phyloP scores from a whole-genome alignment of 2,797 vertebrate genomes.

The Gymnopithys bicolor region DNA sequence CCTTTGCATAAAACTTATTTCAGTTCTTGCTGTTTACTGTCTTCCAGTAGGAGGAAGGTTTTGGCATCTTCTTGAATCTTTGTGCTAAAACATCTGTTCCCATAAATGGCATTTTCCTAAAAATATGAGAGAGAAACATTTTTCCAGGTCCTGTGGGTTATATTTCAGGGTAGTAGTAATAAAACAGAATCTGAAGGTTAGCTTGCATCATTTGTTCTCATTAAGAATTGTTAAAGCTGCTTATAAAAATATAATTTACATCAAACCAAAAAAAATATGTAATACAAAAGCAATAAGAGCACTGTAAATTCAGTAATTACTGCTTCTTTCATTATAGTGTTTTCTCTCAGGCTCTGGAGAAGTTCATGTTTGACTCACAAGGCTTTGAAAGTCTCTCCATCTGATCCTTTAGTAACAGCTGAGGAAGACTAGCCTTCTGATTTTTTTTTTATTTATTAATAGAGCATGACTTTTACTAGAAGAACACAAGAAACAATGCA shows the following conservation, averaged over 20 bases:
- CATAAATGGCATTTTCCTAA: not conserved
- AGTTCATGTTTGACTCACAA: not conserved
- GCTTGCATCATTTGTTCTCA: not conserved
- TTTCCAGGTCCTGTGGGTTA: not conserved
- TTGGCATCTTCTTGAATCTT: not conserved
- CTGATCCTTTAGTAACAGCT: not conserved
- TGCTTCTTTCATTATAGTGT: not conserved
- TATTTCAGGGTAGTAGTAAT: not conserved
- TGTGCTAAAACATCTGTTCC: not conserved
- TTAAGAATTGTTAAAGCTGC: not conserved
- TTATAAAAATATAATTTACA: not conserved
- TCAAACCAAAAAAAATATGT: not conserved
- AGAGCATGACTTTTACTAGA: not conserved
- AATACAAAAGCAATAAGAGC: not conserved
- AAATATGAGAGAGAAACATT: not conserved
- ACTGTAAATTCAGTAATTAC: not conserved
- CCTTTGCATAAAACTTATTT: not conserved
- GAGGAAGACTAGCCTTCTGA: not conserved
- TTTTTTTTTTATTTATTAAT: not conserved
- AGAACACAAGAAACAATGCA: not conserved
- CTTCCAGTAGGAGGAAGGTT: not conserved
- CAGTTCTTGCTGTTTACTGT: not conserved
- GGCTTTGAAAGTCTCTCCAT: not conserved
- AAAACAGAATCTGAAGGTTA: not conserved
- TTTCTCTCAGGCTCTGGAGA: not conserved